phyloP scores from a whole-genome alignment of 2,113 vertebrate species.

The Ammodytes marinus region DNA sequence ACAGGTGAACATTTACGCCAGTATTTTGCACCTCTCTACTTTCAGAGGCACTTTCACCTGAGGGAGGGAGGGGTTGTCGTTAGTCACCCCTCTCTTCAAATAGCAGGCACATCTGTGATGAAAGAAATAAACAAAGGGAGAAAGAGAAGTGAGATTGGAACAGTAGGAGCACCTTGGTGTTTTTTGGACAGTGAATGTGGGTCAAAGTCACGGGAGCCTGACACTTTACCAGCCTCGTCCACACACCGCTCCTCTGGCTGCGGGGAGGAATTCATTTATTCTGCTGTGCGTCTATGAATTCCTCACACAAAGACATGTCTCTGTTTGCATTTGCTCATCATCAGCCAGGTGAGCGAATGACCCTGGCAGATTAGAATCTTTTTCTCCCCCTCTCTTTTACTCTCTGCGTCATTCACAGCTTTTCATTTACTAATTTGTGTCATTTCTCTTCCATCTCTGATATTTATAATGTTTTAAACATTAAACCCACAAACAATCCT shows the following conservation, averaged over 20 bases:
- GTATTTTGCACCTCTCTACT: conserved; percentile 26
- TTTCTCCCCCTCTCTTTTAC: not conserved
- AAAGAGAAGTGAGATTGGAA: conserved; percentile 9
- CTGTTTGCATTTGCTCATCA: conserved; percentile 21
- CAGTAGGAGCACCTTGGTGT: conserved; percentile 40
- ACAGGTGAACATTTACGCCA: conserved; percentile 31
- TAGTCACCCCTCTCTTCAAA: conserved; percentile 37
- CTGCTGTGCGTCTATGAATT: not conserved
- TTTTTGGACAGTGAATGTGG: conserved; percentile 61
- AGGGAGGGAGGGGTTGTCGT: conserved; percentile 33
- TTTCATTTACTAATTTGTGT: conserved; percentile 21
- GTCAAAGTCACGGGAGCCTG: conserved; percentile 43
- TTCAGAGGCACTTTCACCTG: not conserved
- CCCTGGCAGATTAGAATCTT: conserved; percentile 10
- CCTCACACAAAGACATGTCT: conserved; percentile 9
- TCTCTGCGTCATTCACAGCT: conserved; percentile 22
- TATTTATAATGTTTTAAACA: conserved; percentile 1
- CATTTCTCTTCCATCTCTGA: conserved; percentile 23
- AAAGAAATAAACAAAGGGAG: conserved; percentile 8
- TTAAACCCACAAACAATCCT: not conserved
- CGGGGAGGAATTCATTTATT: conserved; percentile 13
- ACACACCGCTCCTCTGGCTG: conserved; percentile 14
- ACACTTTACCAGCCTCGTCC: conserved; percentile 16
- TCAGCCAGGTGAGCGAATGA: not conserved
- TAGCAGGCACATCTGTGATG: not conserved